Percentiles rank a stretch among this genome's conserved stretches.
phyloP scores from a whole-genome alignment of 2,113 vertebrate genomes.

The Hypanus sabinus region DNA sequence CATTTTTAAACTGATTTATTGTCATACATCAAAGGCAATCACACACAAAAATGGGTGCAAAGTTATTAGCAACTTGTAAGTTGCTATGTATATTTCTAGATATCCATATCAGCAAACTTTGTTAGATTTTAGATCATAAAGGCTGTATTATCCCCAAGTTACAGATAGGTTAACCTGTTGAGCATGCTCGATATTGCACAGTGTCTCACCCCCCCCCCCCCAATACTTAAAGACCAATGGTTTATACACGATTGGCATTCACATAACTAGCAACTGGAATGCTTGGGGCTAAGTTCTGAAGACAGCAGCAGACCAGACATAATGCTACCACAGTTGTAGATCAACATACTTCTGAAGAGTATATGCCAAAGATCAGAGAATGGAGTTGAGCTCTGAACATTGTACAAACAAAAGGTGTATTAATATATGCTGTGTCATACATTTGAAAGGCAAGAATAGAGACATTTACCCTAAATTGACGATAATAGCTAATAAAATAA shows the following conservation, averaged over 20 bases:
- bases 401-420: neutral
- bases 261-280: neutral
- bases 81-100: conserved; percentile 3
- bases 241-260: neutral
- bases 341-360: conserved; percentile 15
- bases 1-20: conserved; percentile 25
- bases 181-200: conserved; percentile 34
- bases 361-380: neutral
- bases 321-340: neutral
- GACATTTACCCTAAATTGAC: neutral
- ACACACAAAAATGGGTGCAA: conserved; percentile 31
- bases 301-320: conserved; percentile 15
- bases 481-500: neutral
- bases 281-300: neutral
- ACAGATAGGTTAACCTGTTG: conserved; percentile 5
- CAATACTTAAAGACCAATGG: conserved; percentile 15
- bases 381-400: neutral
- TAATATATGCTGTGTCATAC: neutral
- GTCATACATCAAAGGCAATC: conserved; percentile 15
- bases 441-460: neutral
- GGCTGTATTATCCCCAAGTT: neutral
- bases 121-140: neutral
- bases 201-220: neutral
- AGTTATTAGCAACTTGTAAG: neutral
- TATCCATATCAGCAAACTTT: neutral